These are phyloP conservation scores for Coleophora deauratella DNA, from an alignment of 2,888 invertebrate species.

Conservation along the genomic window DNA sequence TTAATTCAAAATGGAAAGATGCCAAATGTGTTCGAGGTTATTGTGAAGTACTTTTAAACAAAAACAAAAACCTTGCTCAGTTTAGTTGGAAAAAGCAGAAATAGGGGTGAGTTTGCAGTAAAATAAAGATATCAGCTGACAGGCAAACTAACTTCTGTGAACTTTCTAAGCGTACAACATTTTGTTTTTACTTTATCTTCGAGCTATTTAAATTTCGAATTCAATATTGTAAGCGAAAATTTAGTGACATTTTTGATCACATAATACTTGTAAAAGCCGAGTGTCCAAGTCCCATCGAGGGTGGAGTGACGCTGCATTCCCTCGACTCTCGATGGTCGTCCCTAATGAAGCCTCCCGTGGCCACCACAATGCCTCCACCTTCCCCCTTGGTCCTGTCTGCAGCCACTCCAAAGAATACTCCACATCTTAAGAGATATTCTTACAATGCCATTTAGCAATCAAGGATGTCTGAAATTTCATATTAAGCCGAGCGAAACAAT, in stretches of 20 bases:
- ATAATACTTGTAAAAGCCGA: constrained; percentile 14
- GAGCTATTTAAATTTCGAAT: no score
- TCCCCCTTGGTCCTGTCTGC: constrained; percentile 24
- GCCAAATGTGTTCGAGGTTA: no score
- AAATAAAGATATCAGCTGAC: no score
- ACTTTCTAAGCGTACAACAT: no score
- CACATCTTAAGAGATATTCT: constrained; percentile 13
- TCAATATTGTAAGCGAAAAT: not conserved
- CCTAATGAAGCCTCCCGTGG: constrained; percentile 58
- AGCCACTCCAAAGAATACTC: constrained; percentile 28
- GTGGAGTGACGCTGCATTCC: constrained; percentile 42
- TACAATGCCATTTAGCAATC: constrained; percentile 2
- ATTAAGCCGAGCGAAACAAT: constrained; percentile 1
- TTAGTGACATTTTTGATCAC: constrained; percentile 12
- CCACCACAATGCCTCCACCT: constrained; percentile 31
- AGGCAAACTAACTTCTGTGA: no score
- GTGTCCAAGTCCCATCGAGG: constrained; percentile 18
- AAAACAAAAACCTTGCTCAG: no score
- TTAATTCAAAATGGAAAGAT: no score
- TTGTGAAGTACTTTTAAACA: no score
- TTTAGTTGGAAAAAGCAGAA: no score
- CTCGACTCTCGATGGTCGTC: constrained; percentile 31
- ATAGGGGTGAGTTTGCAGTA: no score
- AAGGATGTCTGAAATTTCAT: constrained; percentile 4
- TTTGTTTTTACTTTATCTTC: no score